These are phyloP conservation scores for Calypte anna DNA, from an alignment of 2,113 vertebrate genomes.

Conservation along the genomic window DNA sequence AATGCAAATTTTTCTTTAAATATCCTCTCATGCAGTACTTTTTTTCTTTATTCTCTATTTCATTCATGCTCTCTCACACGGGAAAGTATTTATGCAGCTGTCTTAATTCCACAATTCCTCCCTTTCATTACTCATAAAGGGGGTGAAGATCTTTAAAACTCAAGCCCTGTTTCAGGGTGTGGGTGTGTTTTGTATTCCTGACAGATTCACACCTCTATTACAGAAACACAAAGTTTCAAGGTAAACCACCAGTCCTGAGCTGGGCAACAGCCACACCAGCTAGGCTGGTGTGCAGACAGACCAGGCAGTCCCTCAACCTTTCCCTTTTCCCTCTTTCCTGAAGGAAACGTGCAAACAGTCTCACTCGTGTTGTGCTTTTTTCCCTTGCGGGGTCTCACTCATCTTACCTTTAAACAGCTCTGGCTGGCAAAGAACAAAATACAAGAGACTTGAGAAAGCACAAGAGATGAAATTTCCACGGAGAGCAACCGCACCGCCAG, in stretches of 20 bases:
- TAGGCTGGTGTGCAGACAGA: not conserved
- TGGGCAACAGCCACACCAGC: not conserved
- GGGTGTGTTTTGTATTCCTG: not conserved
- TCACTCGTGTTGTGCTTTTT: not conserved
- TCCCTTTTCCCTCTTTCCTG: not conserved
- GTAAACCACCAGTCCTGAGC: not conserved
- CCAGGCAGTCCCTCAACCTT: not conserved
- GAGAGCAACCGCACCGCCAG: too few species aligned
- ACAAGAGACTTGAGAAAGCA: not conserved
- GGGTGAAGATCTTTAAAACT: slow-evolving; percentile 28
- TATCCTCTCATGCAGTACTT: slow-evolving; percentile 41
- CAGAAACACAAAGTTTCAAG: not conserved
- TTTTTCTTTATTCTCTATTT: slow-evolving; percentile 21
- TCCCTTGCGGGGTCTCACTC: not conserved
- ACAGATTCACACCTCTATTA: not conserved
- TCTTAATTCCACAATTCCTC: not conserved
- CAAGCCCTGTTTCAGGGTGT: slow-evolving; percentile 19
- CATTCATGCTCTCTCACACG: slow-evolving; percentile 62
- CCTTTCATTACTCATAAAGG: slow-evolving; percentile 46
- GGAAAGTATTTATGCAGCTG: slow-evolving; percentile 28
- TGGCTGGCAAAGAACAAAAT: not conserved
- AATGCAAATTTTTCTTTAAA: slow-evolving; percentile 66
- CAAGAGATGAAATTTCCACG: not conserved
- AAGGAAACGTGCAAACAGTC: not conserved
- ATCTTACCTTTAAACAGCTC: not conserved